Evolutionary conservation across 2,888 invertebrate genomes (phyloP), one percentile per base, ranked within the genome.

Genomic region (Drosophila eohydei): DNA sequence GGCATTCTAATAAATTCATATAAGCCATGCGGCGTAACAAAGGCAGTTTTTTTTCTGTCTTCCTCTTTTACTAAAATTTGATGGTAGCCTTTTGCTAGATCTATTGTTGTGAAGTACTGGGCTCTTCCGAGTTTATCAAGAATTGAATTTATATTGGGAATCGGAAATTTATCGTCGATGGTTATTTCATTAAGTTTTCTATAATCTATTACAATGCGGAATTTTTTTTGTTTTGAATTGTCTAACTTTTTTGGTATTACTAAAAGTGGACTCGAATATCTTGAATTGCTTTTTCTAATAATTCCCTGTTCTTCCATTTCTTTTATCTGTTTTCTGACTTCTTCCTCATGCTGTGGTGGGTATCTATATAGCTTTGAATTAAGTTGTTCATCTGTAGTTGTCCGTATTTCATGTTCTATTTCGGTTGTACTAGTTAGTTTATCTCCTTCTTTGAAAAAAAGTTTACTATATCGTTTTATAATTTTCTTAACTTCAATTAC

Each of bases 101-200:
- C 40, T 40, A 40, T 40, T n/a, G 40, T n/a, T n/a, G 40, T 40
- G 40, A 40, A 40, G 3, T 40, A 40, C 7, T n/a, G 40, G n/a
- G n/a, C 40, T 40, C 40, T 40, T n/a, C n/a, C 40, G 40, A 40
- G n/a, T 40, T 40, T 40, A 40, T 40, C 40, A n/a, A 40, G 40
- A n/a, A 40, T 40, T 40, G n/a, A 40, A 40, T 40, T n/a, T 2
- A n/a, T 40, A 40, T 40, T 40, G 7, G 40, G 40, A 38, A 38
- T 38, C 0, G 38, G 38, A n/a, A 40, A 40, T n/a, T 40, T 40
- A 40, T 40, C 40, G n/a, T 40, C 40, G 4, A 40, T 40, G 14
- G n/a, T n/a, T n/a, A 40, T n/a, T 40, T 40, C 40, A 14, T n/a
- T 40, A n/a, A 7, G n/a, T 40, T n/a, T 40, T 40, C 14, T 40